phyloP scores from a whole-genome alignment of 2,797 vertebrate genomes.

The Brachymystax lenok region DNA sequence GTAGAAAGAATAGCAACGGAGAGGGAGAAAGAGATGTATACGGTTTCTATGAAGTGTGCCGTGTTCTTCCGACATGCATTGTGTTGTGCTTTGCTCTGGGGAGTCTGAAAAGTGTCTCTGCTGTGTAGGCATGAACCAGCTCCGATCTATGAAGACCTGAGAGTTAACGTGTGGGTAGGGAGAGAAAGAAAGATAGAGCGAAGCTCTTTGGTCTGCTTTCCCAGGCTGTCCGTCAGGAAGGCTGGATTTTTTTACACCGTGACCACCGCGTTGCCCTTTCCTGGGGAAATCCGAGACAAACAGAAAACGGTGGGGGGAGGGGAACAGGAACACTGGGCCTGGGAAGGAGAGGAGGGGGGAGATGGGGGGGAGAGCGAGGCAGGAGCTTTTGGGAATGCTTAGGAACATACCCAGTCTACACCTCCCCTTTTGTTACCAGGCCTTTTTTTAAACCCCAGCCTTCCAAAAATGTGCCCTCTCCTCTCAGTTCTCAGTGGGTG shows the following conservation, averaged over 20 bases:
- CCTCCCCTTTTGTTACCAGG: constrained; percentile 53
- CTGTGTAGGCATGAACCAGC: background rate
- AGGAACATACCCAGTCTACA: constrained; percentile 40
- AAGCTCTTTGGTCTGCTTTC: constrained; percentile 69
- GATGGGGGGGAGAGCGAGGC: constrained; percentile 55
- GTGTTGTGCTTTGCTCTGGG: background rate
- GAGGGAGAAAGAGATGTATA: background rate
- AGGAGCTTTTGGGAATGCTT: constrained; percentile 50
- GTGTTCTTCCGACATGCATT: background rate
- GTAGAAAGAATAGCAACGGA: background rate
- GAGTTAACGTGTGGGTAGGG: constrained; percentile 19
- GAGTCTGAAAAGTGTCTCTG: no score
- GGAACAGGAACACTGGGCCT: constrained; percentile 73
- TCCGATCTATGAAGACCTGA: constrained; percentile 11
- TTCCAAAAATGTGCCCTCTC: constrained; percentile 44
- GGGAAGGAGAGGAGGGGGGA: constrained; percentile 60
- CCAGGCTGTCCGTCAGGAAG: constrained; percentile 78
- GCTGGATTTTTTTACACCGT: constrained; percentile 79
- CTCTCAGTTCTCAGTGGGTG: constrained; percentile 36
- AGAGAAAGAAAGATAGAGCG: constrained; percentile 39
- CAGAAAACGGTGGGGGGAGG: constrained; percentile 40
- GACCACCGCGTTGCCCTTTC: constrained; percentile 73
- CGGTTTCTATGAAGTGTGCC: background rate
- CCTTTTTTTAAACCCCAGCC: constrained; percentile 32
- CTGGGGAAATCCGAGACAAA: constrained; percentile 63